A percentile compares a stretch with the other conserved stretches of the same genome.
phyloP scores from a whole-genome alignment of 2,113 vertebrate genomes.

The Nibea albiflora region DNA sequence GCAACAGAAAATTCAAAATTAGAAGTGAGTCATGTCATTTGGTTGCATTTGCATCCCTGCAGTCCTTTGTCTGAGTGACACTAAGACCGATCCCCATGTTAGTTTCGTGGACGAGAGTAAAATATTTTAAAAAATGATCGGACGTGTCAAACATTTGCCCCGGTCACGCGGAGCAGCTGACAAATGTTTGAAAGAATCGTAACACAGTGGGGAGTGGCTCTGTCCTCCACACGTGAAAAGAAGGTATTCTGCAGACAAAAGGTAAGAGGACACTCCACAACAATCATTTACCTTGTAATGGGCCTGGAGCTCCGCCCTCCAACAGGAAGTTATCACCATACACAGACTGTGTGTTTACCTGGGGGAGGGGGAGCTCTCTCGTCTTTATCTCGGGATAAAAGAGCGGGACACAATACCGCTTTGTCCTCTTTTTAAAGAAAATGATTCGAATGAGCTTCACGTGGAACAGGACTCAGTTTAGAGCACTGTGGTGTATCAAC shows the following conservation, averaged over 20 bases:
- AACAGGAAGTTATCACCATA: slow-evolving; percentile 22
- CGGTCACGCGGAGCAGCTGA: not conserved
- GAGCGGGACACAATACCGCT: not conserved
- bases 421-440: slow-evolving; percentile 7
- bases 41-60: too few relatives aligned
- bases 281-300: slow-evolving; percentile 61
- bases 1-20: too few relatives aligned
- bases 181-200: not conserved
- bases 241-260: slow-evolving; percentile 53
- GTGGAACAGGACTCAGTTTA: too few relatives aligned
- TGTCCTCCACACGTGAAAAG: not conserved
- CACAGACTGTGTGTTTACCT: not conserved
- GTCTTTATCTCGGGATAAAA: slow-evolving; percentile 20
- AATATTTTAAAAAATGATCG: too few relatives aligned
- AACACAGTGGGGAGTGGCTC: slow-evolving; percentile 34
- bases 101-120: too few relatives aligned
- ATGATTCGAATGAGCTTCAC: too few relatives aligned
- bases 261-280: slow-evolving; percentile 55
- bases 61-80: too few relatives aligned
- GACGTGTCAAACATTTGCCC: not conserved
- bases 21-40: too few relatives aligned
- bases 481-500: not conserved
- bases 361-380: slow-evolving; percentile 1
- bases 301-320: not conserved
- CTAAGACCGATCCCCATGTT: too few relatives aligned